Percentiles rank a stretch among this genome's conserved stretches.
phyloP scores from a whole-genome alignment of 1,140 invertebrate species.

The Drosophila fuyamai region DNA sequence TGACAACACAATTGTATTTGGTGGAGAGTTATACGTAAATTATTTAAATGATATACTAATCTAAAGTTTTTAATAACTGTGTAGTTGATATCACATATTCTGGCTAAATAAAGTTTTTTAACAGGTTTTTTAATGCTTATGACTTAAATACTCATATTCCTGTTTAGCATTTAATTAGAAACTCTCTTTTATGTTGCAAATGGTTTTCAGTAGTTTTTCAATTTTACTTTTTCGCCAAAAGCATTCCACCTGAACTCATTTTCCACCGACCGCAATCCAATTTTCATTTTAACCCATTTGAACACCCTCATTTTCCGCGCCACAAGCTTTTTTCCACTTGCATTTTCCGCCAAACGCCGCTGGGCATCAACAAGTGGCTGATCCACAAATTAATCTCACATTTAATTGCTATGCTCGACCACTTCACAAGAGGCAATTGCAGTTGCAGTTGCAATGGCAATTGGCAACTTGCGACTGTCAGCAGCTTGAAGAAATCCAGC shows the following conservation, averaged over 20 bases:
- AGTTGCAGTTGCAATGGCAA: conserved; percentile 62
- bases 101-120: no score
- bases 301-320: conserved; percentile 20
- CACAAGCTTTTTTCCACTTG: conserved; percentile 17
- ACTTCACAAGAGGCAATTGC: conserved; percentile 8
- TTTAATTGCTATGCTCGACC: conserved; percentile 56
- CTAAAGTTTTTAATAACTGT: no score
- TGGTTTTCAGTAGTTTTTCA: no score
- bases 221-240: background rate
- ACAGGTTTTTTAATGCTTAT: no score
- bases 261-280: conserved; percentile 11
- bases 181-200: no score
- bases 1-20: no score
- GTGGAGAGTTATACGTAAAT: no score
- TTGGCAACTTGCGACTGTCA: conserved; percentile 38
- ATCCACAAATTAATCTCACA: conserved; percentile 58
- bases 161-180: no score
- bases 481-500: conserved; percentile 16
- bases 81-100: no score
- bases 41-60: no score
- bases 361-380: conserved; percentile 31
- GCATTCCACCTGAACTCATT: conserved; percentile 4
- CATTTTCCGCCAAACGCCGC: conserved; percentile 28
- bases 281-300: conserved; percentile 42
- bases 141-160: no score